Base-by-base conservation (phyloP, 2,797 vertebrate species). In the Thamnophis elegans region DNA sequence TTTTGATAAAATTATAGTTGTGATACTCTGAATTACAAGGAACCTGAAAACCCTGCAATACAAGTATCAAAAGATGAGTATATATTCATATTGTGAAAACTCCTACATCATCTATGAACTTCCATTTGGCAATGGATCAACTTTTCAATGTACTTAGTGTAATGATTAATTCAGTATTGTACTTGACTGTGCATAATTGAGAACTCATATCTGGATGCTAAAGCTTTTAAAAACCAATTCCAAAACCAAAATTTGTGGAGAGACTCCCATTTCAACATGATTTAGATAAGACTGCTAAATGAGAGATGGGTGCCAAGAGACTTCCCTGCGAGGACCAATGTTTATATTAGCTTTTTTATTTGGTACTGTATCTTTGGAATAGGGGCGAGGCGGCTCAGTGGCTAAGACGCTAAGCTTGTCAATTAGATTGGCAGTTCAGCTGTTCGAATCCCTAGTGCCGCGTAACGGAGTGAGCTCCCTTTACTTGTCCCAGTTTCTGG, bases 91-190 rank as follows among this genome's bases (percentile, higher is more conserved):
- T 32, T 90, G 89, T 89, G 54, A 88, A 87, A 36, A 25, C 26
- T 90, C 85, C 55, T 47, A 60, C 32, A 92, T 51, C 53, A 78
- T 88, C 85, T 16, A 88, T 88, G 55, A 90, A 82, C n/a, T 58
- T 55, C 22, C 60, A 93, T 90, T 90, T 93, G 89, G 92, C 85
- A 88, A 68, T 58, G 47, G n/a, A 58, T 26, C 25, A 60, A 62
- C 54, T n/a, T 60, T 78, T 89, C 55, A 82, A 86, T 90, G 89
- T 90, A 90, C 55, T 90, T 88, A 53, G 62, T 22, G 54, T 90
- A 60, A 90, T 90, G 89, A 93, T 88, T 93, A 93, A 90, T 93
- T 88, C n/a, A 93, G 28, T 12, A 89, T 85, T 42, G n/a, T 36
- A 88, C 59, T 32, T 90, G 85, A 78, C 85, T 90, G 18, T 87